Percentiles rank a stretch among this genome's conserved stretches.
Conservation (phyloP, 2,113 vertebrate genomes). For the Uropsilus gracilis region DNA sequence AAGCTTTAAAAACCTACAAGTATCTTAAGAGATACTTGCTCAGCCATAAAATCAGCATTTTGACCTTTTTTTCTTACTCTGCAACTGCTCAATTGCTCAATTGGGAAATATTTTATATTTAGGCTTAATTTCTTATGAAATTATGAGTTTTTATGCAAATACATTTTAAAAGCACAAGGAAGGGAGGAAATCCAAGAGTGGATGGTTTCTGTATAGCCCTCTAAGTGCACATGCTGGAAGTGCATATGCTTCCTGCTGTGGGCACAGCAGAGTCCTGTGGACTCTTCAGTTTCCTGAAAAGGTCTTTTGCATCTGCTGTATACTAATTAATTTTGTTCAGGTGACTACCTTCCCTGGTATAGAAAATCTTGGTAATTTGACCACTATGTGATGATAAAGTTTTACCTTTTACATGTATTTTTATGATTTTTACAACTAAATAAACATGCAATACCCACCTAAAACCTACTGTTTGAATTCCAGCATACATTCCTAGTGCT, state of each 20-base stretch:
- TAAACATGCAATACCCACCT: no score
- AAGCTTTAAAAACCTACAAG: background rate
- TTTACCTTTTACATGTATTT: background rate
- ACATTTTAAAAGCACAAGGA: background rate
- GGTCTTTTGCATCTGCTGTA: background rate
- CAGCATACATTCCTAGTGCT: background rate
- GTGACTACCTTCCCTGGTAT: background rate
- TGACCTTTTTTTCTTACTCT: background rate
- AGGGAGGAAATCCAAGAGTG: background rate
- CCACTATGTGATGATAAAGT: background rate
- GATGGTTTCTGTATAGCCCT: no score
- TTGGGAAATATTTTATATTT: background rate
- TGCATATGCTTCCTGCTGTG: background rate
- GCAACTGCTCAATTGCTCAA: background rate
- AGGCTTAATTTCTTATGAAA: background rate
- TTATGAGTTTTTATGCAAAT: background rate
- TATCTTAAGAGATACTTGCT: background rate
- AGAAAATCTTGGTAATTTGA: constrained; percentile 4
- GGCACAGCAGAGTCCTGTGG: background rate
- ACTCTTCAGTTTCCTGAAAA: background rate
- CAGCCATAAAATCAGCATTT: background rate
- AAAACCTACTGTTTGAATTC: background rate
- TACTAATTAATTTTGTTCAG: no score
- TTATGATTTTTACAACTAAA: background rate
- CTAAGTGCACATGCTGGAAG: background rate